These are phyloP conservation scores for Tipula vernalis DNA, from an alignment of 2,888 invertebrate species.

Conservation along the genomic window DNA sequence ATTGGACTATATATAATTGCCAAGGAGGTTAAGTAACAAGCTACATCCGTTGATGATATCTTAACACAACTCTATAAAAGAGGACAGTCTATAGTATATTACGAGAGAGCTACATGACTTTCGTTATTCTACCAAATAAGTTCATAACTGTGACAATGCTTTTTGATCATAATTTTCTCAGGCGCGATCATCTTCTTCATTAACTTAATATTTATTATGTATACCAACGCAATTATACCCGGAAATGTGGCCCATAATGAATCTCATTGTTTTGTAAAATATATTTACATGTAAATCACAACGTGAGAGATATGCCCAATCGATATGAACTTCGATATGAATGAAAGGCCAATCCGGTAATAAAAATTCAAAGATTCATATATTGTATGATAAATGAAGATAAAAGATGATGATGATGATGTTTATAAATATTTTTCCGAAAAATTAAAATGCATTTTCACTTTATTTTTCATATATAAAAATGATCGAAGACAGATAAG, in stretches of 20 bases:
- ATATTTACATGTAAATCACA: not conserved
- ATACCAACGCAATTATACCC: not conserved
- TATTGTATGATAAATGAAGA: not conserved
- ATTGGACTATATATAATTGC: not conserved
- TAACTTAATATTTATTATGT: not conserved
- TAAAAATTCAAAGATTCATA: not conserved
- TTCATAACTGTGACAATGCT: not conserved
- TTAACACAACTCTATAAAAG: not conserved
- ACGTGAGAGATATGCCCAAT: not conserved
- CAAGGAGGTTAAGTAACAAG: not conserved
- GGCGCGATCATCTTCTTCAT: not conserved
- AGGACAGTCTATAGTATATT: not conserved
- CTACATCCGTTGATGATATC: not conserved
- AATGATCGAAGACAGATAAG: not conserved
- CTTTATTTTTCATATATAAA: not conserved
- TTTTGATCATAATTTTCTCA: not conserved
- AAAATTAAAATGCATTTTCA: not conserved
- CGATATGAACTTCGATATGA: not conserved
- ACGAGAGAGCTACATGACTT: not conserved
- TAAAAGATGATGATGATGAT: not conserved
- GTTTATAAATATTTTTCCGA: not conserved
- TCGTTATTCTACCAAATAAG: not conserved
- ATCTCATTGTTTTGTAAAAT: not conserved
- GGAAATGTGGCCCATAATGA: not conserved
- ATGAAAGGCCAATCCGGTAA: not conserved